Evolutionary conservation across 2,113 vertebrate species (phyloP), one percentile per base, ranked within the genome.

Genomic region (Apeltes quadracus): DNA sequence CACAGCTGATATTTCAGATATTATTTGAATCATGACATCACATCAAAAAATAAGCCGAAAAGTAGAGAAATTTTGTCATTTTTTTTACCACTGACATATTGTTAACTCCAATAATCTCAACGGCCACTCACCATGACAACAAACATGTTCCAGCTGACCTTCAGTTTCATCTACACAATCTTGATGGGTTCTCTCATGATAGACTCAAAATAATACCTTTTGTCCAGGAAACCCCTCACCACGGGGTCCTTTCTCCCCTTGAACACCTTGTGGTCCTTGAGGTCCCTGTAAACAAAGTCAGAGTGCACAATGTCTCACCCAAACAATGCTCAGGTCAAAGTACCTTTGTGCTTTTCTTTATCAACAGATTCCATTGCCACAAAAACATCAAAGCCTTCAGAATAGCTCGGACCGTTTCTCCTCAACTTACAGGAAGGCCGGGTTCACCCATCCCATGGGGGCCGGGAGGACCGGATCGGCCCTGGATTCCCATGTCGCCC

Each of bases 161-260:
- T 32, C 3, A 32, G 29, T 4, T 53, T 46, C 10, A 50, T 32
- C 29, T 5, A 3, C 20, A 75, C 39, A 41, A 7, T 46, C 15
- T 57, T 57, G 8, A 46, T 69, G 20, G 13, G 11, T 46, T 56
- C 2, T 61, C 18, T 50, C 18, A 39, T 34, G 7, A 39, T 32
- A 61, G 29, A 56, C 3, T 39, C 10, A 7, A 71, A 66, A 55
- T 50, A 46, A 76, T 93, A 97, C 96, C 95, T 98, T 98, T 79
- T 91, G 70, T 87, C 96, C 96, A 75, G 95, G 96, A 79, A 95
- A 90, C 7, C 96, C 96, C 88, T 97, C 96, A 63, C 95, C 96
- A 36, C 85, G 90, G 7, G 87, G 90, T 79, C 96, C 95, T 87
- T 95, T 95, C 88, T 92, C 96, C 57, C 96, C 96, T 89, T 92